Evolutionary conservation across 2,888 invertebrate genomes (phyloP).

Genomic region (Hypsopygia costalis): DNA sequence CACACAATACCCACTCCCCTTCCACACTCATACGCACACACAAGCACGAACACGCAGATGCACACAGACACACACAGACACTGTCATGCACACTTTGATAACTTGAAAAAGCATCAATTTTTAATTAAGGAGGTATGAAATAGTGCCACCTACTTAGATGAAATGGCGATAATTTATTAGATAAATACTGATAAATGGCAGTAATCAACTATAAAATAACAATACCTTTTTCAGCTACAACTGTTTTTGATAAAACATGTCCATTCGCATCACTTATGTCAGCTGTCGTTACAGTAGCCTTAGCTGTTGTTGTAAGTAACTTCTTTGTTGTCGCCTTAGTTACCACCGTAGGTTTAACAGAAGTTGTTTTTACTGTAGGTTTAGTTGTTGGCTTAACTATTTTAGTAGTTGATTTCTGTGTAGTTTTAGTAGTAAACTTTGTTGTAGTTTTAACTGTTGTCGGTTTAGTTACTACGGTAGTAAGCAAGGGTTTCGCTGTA

Average conservation of each 20-base stretch:
- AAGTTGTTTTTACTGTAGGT: conserved; percentile 13
- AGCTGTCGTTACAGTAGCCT: too few species aligned
- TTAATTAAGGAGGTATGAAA: too few species aligned
- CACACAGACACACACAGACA: too few species aligned
- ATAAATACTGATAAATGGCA: too few species aligned
- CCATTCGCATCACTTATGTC: conserved; percentile 13
- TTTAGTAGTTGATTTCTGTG: conserved; percentile 17
- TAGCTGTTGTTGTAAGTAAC: conserved; percentile 13
- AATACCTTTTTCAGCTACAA: conserved; percentile 15
- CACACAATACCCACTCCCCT: too few species aligned
- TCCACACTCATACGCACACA: too few species aligned
- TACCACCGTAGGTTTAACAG: conserved; percentile 11
- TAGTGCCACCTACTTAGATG: too few species aligned
- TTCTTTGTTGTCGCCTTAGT: conserved; percentile 6
- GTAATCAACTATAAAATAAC: too few species aligned
- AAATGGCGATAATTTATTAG: too few species aligned
- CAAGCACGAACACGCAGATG: too few species aligned
- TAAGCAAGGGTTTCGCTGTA: conserved; percentile 24
- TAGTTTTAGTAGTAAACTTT: conserved; percentile 19
- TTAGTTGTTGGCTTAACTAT: conserved; percentile 22
- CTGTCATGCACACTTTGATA: too few species aligned
- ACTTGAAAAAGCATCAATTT: too few species aligned
- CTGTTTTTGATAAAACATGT: conserved; percentile 6
- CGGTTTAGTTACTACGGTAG: conserved; percentile 16
- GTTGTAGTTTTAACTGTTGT: conserved; percentile 18